phyloP scores from a whole-genome alignment of 2,888 invertebrate species.

The Rotaria macrura region DNA sequence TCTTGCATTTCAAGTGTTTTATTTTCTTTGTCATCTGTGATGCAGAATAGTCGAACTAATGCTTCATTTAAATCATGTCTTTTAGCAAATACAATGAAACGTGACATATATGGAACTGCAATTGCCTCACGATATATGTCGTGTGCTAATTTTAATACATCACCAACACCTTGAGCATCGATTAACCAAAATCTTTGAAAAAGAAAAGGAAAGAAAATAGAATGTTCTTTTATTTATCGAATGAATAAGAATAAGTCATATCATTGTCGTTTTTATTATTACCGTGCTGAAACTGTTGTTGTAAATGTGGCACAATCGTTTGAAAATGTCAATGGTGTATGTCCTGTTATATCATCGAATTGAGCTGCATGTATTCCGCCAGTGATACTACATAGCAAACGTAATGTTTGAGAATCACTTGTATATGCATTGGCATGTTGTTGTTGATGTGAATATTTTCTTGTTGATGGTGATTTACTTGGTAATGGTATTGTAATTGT shows the following conservation, averaged over 20 bases:
- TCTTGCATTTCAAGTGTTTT: conserved; percentile 74
- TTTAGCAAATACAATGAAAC: conserved; percentile 95
- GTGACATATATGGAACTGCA: conserved; percentile 97
- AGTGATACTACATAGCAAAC: conserved; percentile 91
- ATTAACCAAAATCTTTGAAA: conserved; percentile 28
- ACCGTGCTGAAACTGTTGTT: conserved; percentile 84
- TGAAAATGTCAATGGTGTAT: conserved; percentile 86
- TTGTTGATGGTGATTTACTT: conserved; percentile 58
- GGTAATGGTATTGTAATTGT: conserved; percentile 97
- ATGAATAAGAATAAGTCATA: too few relatives aligned
- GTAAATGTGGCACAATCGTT: conserved; percentile 99
- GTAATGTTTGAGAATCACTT: conserved; percentile 68
- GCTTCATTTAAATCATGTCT: conserved; percentile 65
- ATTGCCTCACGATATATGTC: conserved; percentile 95
- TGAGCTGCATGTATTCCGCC: conserved; percentile 94
- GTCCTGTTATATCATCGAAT: conserved; percentile 99
- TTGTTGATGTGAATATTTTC: background rate
- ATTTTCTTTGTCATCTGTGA: conserved; percentile 98
- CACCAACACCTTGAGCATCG: conserved; percentile 46
- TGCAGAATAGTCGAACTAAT: conserved; percentile 81
- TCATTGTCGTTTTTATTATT: background rate
- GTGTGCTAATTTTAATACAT: conserved; percentile 96
- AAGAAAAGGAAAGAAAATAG: background rate
- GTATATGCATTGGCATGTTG: conserved; percentile 16
- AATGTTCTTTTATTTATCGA: background rate